Conservation (phyloP, 2,888 invertebrate genomes). For the Ephialtes manifestator region DNA sequence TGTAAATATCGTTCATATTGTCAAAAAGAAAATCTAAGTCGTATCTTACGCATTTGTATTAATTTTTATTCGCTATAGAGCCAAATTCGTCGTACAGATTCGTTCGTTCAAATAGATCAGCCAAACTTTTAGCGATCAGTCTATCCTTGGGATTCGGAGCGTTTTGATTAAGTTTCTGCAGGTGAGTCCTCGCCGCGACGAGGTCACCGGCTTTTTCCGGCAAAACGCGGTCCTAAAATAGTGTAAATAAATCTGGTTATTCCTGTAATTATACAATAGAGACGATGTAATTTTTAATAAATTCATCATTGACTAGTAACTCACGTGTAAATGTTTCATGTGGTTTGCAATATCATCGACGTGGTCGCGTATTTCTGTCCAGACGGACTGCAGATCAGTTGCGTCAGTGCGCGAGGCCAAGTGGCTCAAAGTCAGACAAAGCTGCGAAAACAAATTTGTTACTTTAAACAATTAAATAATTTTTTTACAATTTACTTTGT, state of each 20-base stretch:
- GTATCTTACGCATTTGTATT: constrained; percentile 7
- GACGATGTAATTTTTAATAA: constrained; percentile 15
- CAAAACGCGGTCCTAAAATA: constrained; percentile 79
- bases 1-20: constrained; percentile 29
- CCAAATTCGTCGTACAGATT: constrained; percentile 73
- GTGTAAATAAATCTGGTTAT: neutral
- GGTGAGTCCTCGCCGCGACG: constrained; percentile 79
- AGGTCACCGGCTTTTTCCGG: constrained; percentile 83
- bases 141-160: constrained; percentile 76
- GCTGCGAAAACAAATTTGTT: constrained; percentile 85
- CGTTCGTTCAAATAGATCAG: constrained; percentile 78
- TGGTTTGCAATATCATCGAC: constrained; percentile 79
- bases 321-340: constrained; percentile 83
- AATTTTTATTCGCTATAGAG: constrained; percentile 48
- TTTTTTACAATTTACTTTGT: neutral
- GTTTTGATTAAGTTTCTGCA: constrained; percentile 76
- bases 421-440: constrained; percentile 92
- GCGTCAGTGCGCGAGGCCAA: constrained; percentile 86
- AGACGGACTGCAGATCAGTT: constrained; percentile 80
- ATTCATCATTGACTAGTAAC: constrained; percentile 4
- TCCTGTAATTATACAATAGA: neutral
- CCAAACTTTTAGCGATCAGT: constrained; percentile 77
- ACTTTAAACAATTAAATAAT: constrained; percentile 40
- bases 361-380: constrained; percentile 80
- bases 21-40: neutral